Evolutionary conservation across 2,888 invertebrate species (phyloP).

Genomic region (Eumerus sabulonum): DNA sequence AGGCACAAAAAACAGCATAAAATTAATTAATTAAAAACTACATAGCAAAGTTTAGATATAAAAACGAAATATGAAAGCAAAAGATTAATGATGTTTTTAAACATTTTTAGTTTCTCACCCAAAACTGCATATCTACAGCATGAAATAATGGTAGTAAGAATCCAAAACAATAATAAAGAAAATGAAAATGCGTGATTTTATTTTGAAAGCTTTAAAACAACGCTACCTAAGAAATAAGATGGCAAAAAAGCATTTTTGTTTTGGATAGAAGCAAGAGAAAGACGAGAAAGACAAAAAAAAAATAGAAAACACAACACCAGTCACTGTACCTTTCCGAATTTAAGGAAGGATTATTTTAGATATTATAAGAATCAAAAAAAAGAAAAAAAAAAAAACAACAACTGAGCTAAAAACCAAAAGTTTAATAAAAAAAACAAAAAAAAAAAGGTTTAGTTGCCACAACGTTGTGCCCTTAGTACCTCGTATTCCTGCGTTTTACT

Average conservation of each 20-base stretch:
- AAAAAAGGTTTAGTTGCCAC: constrained; percentile 47
- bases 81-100: not conserved
- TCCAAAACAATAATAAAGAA: not conserved
- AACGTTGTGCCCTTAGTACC: constrained; percentile 82
- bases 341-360: constrained; percentile 23
- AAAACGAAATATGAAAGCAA: not conserved
- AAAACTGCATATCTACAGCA: no score
- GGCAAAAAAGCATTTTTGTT: no score
- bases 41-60: constrained; percentile 1
- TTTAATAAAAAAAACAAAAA: constrained; percentile 46
- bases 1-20: constrained; percentile 71
- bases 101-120: no score
- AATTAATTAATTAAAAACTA: constrained; percentile 6
- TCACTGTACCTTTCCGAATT: constrained; percentile 18
- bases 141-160: not conserved
- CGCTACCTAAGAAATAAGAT: constrained; percentile 10
- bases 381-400: constrained; percentile 42
- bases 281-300: constrained; percentile 16
- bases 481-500: constrained; percentile 98
- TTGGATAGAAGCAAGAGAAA: not conserved
- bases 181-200: no score
- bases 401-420: constrained; percentile 45
- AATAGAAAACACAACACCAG: constrained; percentile 4
- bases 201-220: not conserved
- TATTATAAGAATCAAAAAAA: constrained; percentile 21